These are phyloP conservation scores for Callocephalon fimbriatum DNA, from an alignment of 2,113 vertebrate genomes.

Conservation along the genomic window DNA sequence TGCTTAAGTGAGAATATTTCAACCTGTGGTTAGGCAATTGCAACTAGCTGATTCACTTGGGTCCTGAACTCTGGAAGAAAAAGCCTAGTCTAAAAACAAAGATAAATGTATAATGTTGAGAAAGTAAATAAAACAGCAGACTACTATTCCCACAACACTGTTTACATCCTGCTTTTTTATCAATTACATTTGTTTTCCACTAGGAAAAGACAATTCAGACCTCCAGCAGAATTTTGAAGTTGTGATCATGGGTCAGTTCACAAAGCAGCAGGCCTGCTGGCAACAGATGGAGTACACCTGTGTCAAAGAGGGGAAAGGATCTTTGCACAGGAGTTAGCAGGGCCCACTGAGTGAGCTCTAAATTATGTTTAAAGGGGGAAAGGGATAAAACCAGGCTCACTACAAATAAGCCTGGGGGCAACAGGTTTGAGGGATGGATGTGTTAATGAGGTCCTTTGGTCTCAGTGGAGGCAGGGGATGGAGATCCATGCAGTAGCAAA, in stretches of 20 bases:
- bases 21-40: background rate
- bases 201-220: background rate
- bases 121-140: background rate
- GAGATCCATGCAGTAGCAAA: background rate
- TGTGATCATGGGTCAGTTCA: background rate
- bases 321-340: background rate
- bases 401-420: background rate
- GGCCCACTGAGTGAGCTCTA: background rate
- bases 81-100: background rate
- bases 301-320: background rate
- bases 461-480: background rate
- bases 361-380: background rate
- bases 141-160: background rate
- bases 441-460: background rate
- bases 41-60: background rate
- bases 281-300: accelerated
- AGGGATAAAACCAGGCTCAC: background rate
- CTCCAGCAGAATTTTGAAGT: accelerated
- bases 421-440: background rate
- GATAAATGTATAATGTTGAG: background rate
- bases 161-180: background rate
- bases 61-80: background rate
- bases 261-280: background rate
- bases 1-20: background rate
- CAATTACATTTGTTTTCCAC: background rate